phyloP scores from a whole-genome alignment of 1,140 invertebrate genomes.

The Papilio xuthus region DNA sequence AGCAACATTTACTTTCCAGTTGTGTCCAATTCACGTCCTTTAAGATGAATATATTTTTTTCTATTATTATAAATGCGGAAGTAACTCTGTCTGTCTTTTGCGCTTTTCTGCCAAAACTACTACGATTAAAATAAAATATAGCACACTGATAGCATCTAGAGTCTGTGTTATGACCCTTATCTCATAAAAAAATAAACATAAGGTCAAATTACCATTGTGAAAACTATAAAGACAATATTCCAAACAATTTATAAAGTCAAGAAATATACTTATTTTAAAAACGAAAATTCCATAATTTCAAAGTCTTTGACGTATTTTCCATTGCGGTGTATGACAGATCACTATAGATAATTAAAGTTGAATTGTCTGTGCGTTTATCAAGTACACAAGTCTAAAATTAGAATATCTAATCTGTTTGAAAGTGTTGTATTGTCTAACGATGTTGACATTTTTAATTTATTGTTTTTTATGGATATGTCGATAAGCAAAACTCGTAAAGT shows the following conservation, averaged over 20 bases:
- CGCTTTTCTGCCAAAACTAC: too few relatives aligned
- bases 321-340: constrained; percentile 28
- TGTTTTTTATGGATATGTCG: neutral
- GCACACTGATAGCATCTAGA: too few relatives aligned
- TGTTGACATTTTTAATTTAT: neutral
- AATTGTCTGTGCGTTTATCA: constrained; percentile 28
- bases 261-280: neutral
- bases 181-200: too few relatives aligned
- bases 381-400: constrained; percentile 12
- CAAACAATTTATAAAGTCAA: neutral
- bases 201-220: neutral
- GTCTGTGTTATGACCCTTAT: too few relatives aligned
- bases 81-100: too few relatives aligned
- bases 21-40: too few relatives aligned
- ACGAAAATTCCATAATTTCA: neutral
- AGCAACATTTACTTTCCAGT: too few relatives aligned
- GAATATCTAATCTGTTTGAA: constrained; percentile 22
- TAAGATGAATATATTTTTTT: too few relatives aligned
- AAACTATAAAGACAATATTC: neutral
- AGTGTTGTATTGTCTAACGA: neutral
- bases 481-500: neutral
- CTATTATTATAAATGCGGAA: too few relatives aligned
- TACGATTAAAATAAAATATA: too few relatives aligned
- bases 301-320: constrained; percentile 13
- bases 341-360: constrained; percentile 3